Conservation (phyloP, 53 echinoderm and acorn worm genomes). For the Holothuria leucospilota region DNA sequence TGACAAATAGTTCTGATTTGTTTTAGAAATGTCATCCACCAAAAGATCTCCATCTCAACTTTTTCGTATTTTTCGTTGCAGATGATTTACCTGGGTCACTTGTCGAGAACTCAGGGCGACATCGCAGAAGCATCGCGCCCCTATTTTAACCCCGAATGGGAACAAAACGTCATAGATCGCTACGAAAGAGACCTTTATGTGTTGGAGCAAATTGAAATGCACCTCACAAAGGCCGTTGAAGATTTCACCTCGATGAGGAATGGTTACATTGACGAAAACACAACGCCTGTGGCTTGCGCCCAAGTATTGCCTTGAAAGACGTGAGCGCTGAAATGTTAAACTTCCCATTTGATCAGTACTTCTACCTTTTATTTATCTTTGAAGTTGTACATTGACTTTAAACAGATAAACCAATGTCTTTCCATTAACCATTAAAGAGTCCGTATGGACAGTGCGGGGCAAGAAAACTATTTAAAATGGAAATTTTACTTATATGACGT, state of each 20-base stretch:
- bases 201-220: not conserved
- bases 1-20: not conserved
- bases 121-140: not conserved
- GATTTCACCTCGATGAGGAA: constrained; percentile 1
- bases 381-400: no score
- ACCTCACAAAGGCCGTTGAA: not conserved
- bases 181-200: constrained; percentile 11
- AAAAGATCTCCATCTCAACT: not conserved
- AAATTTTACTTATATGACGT: no score
- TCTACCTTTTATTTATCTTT: no score
- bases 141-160: not conserved
- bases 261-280: not conserved
- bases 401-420: no score
- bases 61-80: constrained; percentile 15
- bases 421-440: no score
- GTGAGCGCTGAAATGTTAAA: no score
- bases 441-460: no score
- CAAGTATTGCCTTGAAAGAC: no score
- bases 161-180: not conserved
- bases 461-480: no score
- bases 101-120: not conserved
- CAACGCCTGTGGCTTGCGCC: not conserved
- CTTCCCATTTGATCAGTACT: no score
- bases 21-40: not conserved
- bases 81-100: constrained; percentile 5